phyloP scores from a whole-genome alignment of 2,113 vertebrate genomes.

The Bothrops jararaca region DNA sequence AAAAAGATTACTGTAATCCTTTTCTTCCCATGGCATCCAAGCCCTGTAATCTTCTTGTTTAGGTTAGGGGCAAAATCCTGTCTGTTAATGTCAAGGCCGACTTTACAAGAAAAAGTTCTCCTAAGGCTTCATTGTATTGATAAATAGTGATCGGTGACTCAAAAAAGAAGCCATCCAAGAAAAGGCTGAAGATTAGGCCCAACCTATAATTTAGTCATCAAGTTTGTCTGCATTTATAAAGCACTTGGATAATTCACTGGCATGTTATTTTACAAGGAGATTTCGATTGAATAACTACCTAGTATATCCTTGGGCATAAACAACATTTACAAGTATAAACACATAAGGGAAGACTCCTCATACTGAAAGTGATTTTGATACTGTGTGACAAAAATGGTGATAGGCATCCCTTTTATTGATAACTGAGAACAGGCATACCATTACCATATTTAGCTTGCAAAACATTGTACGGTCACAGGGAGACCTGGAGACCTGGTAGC shows the following conservation, averaged over 20 bases:
- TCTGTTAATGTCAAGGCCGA: slow-evolving; percentile 35
- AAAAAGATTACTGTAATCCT: slow-evolving; percentile 50
- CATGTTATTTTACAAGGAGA: not conserved
- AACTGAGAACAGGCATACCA: not conserved
- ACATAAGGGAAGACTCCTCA: not conserved
- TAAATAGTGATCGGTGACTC: slow-evolving; percentile 17
- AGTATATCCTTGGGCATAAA: accelerated
- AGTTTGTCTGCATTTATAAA: slow-evolving; percentile 4
- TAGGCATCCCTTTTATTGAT: not conserved
- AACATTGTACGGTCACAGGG: not conserved
- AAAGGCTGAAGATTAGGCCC: not conserved
- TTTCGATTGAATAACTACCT: not conserved
- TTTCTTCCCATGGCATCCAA: slow-evolving; percentile 38
- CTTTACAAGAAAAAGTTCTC: slow-evolving; percentile 1
- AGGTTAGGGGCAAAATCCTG: slow-evolving; percentile 40
- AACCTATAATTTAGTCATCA: slow-evolving; percentile 8
- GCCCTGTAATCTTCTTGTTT: slow-evolving; percentile 43
- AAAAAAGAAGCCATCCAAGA: too few relatives aligned
- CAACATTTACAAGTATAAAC: not conserved
- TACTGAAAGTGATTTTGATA: not conserved
- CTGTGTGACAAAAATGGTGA: not conserved
- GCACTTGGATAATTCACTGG: accelerated
- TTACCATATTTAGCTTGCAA: not conserved
- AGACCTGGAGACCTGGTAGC: not conserved
- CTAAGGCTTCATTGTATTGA: slow-evolving; percentile 10